Conservation (phyloP, 2,888 invertebrate species). For the Ichneumoninae sp. region DNA sequence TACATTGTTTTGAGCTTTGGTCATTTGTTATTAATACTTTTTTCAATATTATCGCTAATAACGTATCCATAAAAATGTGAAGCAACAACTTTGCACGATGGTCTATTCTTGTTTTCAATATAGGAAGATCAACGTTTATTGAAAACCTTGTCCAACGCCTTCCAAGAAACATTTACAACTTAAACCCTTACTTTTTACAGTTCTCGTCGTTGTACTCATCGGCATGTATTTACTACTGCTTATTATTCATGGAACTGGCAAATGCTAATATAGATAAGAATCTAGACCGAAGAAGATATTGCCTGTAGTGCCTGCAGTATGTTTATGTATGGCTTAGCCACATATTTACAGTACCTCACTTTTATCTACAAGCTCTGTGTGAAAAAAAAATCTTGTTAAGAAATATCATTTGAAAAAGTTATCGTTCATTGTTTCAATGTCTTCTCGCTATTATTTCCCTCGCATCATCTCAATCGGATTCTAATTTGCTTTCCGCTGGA, state of each 20-base stretch:
- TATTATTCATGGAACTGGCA: conserved; percentile 1
- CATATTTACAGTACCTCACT: not conserved
- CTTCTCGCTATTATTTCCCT: not conserved
- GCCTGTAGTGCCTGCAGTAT: not conserved
- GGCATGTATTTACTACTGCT: not conserved
- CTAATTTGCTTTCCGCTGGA: not conserved
- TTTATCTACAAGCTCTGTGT: not conserved
- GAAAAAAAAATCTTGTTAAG: not conserved
- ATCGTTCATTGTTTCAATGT: not conserved
- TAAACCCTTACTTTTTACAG: not conserved
- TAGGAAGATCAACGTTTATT: not conserved
- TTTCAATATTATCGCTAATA: not conserved
- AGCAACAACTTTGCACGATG: not conserved
- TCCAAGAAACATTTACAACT: not conserved
- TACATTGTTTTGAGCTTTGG: not conserved
- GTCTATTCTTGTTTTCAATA: not conserved
- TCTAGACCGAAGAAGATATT: not conserved
- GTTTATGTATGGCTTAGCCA: not conserved
- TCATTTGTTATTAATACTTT: not conserved
- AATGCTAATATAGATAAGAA: not conserved
- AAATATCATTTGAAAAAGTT: not conserved
- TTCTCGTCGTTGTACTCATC: not conserved
- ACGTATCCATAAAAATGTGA: not conserved
- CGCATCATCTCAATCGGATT: not conserved
- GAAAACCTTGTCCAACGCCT: not conserved